phyloP scores from a whole-genome alignment of 1,140 invertebrate genomes.

The Diploscapter pachys region DNA sequence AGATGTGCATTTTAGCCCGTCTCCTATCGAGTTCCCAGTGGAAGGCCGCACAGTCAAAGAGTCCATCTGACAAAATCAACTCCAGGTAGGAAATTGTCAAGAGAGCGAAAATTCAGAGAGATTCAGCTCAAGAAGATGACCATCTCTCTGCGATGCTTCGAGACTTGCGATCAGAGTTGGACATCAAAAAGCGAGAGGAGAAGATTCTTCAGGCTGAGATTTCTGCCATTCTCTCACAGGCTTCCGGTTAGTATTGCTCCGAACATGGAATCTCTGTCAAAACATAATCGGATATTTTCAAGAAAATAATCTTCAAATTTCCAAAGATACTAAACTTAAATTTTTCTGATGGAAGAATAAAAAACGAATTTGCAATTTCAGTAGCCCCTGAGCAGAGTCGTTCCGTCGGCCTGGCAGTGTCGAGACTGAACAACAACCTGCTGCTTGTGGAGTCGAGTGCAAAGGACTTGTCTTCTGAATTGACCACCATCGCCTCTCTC shows the following conservation, averaged over 20 bases:
- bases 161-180: constrained; percentile 12
- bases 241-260: neutral
- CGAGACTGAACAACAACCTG: constrained; percentile 44
- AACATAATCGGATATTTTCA: constrained; percentile 23
- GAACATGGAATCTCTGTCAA: neutral
- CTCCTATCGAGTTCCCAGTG: no score
- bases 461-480: constrained; percentile 39
- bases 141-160: constrained; percentile 11
- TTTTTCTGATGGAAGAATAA: no score
- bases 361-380: constrained; percentile 1
- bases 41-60: no score
- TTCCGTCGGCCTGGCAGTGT: constrained; percentile 49
- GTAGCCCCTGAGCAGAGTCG: constrained; percentile 29
- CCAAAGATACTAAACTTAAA: no score
- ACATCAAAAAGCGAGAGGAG: constrained; percentile 8
- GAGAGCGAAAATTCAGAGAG: no score
- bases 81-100: no score
- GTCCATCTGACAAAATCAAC: no score
- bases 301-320: constrained; percentile 27
- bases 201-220: constrained; percentile 22
- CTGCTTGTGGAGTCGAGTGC: constrained; percentile 46
- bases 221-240: constrained; percentile 13
- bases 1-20: no score
- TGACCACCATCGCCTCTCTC: constrained; percentile 46
- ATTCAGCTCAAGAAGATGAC: no score